phyloP scores from a whole-genome alignment of 2,797 vertebrate genomes.

The Sebastiscus albofasciatus region DNA sequence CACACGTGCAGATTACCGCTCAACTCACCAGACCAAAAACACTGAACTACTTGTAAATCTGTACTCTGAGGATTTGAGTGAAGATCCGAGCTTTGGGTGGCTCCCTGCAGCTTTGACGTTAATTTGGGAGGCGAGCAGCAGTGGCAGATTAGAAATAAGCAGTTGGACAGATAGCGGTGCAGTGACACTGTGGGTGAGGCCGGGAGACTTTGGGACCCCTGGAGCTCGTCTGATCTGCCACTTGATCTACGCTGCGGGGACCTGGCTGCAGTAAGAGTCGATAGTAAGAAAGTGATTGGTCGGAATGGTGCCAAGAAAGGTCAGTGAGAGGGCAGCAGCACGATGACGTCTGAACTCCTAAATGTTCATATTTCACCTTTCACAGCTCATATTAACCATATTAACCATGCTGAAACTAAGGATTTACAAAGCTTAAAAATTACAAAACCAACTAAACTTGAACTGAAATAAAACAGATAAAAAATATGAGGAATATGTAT shows the following conservation, averaged over 20 bases:
- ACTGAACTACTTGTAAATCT: slow-evolving; percentile 23
- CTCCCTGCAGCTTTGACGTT: slow-evolving; percentile 43
- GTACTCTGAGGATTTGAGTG: slow-evolving; percentile 23
- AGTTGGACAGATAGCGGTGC: slow-evolving; percentile 21
- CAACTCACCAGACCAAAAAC: neutral
- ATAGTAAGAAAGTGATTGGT: slow-evolving; percentile 19
- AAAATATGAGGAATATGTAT: neutral
- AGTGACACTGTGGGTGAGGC: neutral
- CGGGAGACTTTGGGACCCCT: slow-evolving; percentile 32
- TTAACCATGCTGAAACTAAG: neutral
- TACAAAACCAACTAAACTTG: neutral
- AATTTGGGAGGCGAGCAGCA: slow-evolving; percentile 36
- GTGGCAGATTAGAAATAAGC: slow-evolving; percentile 52
- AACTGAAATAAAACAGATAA: neutral
- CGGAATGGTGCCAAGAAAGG: neutral
- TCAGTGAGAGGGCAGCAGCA: neutral
- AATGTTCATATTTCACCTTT: neutral
- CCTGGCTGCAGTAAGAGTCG: slow-evolving; percentile 12
- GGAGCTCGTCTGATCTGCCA: slow-evolving; percentile 36
- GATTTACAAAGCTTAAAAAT: neutral
- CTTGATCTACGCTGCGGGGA: slow-evolving; percentile 19
- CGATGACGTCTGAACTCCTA: neutral
- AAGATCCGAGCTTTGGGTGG: slow-evolving; percentile 31
- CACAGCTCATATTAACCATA: neutral
- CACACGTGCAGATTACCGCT: neutral